Conservation (phyloP, 2,113 vertebrate genomes). For the Gallinago paraguaiae region DNA sequence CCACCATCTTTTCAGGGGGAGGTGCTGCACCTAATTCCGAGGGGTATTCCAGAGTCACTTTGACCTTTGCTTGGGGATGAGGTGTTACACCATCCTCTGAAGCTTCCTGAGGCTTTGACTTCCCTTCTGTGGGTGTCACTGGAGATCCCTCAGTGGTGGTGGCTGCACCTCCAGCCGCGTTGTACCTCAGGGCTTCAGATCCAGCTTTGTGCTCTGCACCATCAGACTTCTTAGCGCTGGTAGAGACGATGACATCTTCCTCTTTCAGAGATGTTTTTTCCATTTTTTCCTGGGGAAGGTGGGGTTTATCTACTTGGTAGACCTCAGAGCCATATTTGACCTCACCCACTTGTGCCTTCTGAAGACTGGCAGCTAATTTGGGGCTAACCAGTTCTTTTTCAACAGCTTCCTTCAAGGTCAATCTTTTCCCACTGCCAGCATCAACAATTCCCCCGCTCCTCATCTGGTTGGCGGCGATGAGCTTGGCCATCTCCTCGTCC, state of each 20-base stretch:
- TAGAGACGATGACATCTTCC: neutral
- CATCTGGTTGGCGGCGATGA: slow-evolving; percentile 81
- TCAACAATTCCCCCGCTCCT: slow-evolving; percentile 81
- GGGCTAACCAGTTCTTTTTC: slow-evolving; percentile 73
- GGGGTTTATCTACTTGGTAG: neutral
- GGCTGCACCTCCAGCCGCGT: neutral
- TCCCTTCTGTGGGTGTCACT: neutral
- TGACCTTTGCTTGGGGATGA: neutral
- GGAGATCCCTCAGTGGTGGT: neutral
- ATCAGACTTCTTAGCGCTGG: neutral
- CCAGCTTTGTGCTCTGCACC: neutral
- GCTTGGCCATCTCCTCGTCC: slow-evolving; percentile 76
- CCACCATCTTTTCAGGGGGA: neutral
- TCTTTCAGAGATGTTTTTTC: neutral
- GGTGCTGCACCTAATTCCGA: rapidly evolving
- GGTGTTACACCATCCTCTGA: neutral
- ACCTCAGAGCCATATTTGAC: neutral
- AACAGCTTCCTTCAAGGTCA: slow-evolving; percentile 78
- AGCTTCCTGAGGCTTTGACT: neutral
- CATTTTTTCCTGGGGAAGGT: neutral
- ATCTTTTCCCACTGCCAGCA: slow-evolving; percentile 63
- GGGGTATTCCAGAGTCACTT: neutral
- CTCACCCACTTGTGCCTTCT: neutral
- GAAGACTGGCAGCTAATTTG: slow-evolving; percentile 72
- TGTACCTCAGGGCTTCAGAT: rapidly evolving